A percentile compares a stretch with the other conserved stretches of the same genome.
Conservation (phyloP, 2,113 vertebrate genomes). For the Polyodon spathula region DNA sequence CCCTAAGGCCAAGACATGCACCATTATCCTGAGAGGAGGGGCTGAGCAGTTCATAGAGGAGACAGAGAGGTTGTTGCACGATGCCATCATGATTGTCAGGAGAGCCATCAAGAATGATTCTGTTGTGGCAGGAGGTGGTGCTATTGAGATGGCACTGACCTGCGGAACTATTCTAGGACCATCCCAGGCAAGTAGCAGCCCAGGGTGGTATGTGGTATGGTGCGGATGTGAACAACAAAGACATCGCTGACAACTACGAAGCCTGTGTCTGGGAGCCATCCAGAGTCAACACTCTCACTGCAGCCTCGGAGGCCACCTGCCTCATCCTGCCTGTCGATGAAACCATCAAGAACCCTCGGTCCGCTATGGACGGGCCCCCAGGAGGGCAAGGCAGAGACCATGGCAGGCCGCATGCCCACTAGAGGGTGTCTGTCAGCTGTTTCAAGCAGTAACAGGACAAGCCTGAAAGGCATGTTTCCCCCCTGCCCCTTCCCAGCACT, state of each 20-base stretch:
- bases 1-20: slow-evolving; percentile 87
- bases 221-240: slow-evolving; percentile 87
- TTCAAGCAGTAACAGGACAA: no score
- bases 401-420: slow-evolving; percentile 67
- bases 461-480: no score
- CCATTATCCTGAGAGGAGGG: slow-evolving; percentile 86
- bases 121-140: slow-evolving; percentile 82
- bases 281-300: slow-evolving; percentile 81
- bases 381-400: slow-evolving; percentile 60
- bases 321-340: slow-evolving; percentile 90
- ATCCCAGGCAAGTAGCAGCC: slow-evolving; percentile 93
- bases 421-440: slow-evolving; percentile 15
- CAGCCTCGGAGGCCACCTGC: slow-evolving; percentile 86
- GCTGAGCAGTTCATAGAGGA: slow-evolving; percentile 97
- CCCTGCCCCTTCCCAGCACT: no score
- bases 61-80: slow-evolving; percentile 89
- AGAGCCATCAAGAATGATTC: slow-evolving; percentile 97
- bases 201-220: slow-evolving; percentile 90
- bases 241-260: slow-evolving; percentile 83
- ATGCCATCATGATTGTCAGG: slow-evolving; percentile 97
- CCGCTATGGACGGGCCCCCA: slow-evolving; percentile 51
- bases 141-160: slow-evolving; percentile 95
- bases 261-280: slow-evolving; percentile 90
- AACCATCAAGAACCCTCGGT: slow-evolving; percentile 90
- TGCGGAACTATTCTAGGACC: slow-evolving; percentile 89